Base-by-base conservation (phyloP, 2,888 invertebrate genomes). In the Nephrotoma guestfalica region DNA sequence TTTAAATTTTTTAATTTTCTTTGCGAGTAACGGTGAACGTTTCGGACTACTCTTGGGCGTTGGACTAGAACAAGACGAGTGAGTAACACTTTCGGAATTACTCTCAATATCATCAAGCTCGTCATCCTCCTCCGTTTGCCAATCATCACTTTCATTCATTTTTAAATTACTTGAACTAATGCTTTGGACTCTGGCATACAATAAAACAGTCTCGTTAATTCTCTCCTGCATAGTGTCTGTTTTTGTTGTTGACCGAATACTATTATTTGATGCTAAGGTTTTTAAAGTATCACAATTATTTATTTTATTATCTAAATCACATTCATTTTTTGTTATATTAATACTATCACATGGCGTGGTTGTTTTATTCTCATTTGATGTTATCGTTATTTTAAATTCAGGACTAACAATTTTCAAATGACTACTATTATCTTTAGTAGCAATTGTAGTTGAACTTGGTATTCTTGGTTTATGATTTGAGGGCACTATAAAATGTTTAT, bases 1-100 rank as follows among this genome's bases (percentile, higher is more conserved):
- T 85, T 85, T 85, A 43, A 89, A 86, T 87, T 93, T 93, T 11
- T 93, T 93, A 89, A 93, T 92, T 71, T 88, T 89, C 86, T 89
- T 89, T 87, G 89, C 89, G 18, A 89, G 85, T 13, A 90, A 89
- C 84, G 90, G 91, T 13, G 89, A 89, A 87, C 89, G 89, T 51
- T 90, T 90, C 42, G 90, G 90, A 88, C 90, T 90, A 71, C 89
- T 89, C 41, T 89, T 89, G 0, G 90, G 90, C 30, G 90, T 89
- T 57, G 90, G 89, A 83, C 89, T 90, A 40, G 90, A 90, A 87
- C 90, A 89, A 13, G 89, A 89, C 13, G 90, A 90, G 18, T 89
- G 88, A 40, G 89, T 89, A 11, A 89, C 89, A 87, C 90, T 90
- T n/a, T 88, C 88, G 9, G 86, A 86, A 6, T 87, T 30, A 57